These are phyloP conservation scores for Oreochromis spilurus DNA, from an alignment of 2,113 vertebrate genomes.

Conservation along the genomic window DNA sequence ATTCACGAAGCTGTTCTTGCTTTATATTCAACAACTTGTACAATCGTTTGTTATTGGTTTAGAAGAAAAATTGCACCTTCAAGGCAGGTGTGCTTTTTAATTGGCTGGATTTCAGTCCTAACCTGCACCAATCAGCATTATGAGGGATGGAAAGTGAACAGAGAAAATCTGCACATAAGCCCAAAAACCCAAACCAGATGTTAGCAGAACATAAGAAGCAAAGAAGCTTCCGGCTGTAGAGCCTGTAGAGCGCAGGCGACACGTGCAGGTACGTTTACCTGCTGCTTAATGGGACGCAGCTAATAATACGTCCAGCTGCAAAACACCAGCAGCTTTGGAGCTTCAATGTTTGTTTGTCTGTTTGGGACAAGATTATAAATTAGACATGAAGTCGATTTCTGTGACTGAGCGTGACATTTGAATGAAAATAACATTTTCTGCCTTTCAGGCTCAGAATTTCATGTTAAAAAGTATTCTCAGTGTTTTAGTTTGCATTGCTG, in stretches of 20 bases:
- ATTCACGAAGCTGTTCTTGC: neutral
- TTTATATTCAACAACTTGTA: neutral
- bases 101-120: neutral
- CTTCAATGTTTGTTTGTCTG: neutral
- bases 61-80: neutral
- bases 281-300: neutral
- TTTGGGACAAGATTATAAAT: neutral
- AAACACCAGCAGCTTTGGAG: neutral
- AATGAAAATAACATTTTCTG: neutral
- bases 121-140: neutral
- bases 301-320: neutral
- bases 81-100: neutral
- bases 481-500: neutral
- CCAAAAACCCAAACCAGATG: neutral
- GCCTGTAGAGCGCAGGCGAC: neutral
- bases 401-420: neutral
- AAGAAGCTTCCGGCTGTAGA: neutral
- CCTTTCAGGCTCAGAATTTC: neutral
- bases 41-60: neutral
- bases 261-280: neutral
- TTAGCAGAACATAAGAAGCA: neutral
- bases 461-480: rapidly evolving
- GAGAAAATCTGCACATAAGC: neutral
- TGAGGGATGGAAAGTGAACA: no score
- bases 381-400: neutral